Evolutionary conservation across 2,797 vertebrate species (phyloP), one percentile per base, ranked within the genome.

Genomic region (Oreochromis mossambicus): DNA sequence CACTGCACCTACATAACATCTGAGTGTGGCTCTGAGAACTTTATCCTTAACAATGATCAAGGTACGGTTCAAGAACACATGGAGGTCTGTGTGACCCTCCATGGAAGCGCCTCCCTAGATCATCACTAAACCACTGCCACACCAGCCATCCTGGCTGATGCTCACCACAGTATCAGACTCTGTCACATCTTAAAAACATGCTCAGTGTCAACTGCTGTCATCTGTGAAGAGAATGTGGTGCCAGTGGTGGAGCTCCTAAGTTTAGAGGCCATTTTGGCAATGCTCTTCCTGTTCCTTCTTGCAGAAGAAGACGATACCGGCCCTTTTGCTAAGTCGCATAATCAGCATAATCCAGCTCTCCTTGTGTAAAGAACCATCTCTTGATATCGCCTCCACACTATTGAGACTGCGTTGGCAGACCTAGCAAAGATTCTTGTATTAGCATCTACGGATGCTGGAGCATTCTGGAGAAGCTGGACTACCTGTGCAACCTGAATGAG

Each of bases 271-370:
- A 19, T 73, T 73, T 48, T 12, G 68, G 15, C 14, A 73, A 73
- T 29, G 15, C 15, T 19, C 41, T 24, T 48, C 41, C 24, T 29
- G 24, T 2, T 73, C 1, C 41, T 29, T 48, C 1, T 73, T 46
- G 66, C 66, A 70, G 21, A 29, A 2, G 38, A 15, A 0, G 21
- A 43, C 6, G 6, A 70, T 46, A 26, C 66, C 3, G 1, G 21
- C 3, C 21, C 41, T 70, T 43, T 26, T 26, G 8, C 41, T 2
- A 46, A 48, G 14, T 29, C 8, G 14, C 29, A 61, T 34, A 58
- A 17, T 58, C 38, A 26, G 38, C 13, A 24, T 46, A 26, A 73
- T 3, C 41, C 24, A 73, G 14, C 41, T 73, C 24, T 46, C 24
- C 24, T 48, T 73, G 6, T 48, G 15, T 48, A 46, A 48, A 48